Percentiles rank a stretch among this genome's conserved stretches.
Conservation (phyloP, 1,140 invertebrate genomes). For the Panulirus ornatus region DNA sequence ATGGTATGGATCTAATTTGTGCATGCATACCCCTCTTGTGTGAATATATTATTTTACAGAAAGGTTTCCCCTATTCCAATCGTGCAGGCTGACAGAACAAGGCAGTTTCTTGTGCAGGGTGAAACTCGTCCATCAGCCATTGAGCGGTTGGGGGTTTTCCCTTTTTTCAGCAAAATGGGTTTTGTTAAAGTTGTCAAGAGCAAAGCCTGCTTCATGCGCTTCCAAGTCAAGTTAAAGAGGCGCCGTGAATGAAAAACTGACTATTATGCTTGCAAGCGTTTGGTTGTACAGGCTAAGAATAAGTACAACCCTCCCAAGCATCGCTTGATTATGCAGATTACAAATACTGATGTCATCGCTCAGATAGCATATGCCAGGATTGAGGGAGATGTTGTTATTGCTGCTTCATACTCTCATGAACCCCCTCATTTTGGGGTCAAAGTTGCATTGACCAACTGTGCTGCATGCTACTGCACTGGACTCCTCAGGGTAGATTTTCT, state of each 20-base stretch:
- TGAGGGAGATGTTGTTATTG: conserved; percentile 97
- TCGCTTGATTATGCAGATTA: conserved; percentile 97
- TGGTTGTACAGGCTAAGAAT: conserved; percentile 99
- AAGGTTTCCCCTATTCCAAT: too few relatives aligned
- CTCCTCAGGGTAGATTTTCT: too few relatives aligned
- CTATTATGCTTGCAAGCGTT: conserved; percentile 97
- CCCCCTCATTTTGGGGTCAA: conserved; percentile 95
- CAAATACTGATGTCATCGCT: conserved; percentile 89
- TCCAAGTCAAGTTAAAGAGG: conserved; percentile 97
- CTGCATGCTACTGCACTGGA: conserved; percentile 98
- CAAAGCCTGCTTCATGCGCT: conserved; percentile 99
- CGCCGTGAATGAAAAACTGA: conserved; percentile 98
- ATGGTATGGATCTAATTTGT: too few relatives aligned
- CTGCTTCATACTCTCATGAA: conserved; percentile 98
- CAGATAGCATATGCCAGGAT: conserved; percentile 98
- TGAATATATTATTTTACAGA: too few relatives aligned
- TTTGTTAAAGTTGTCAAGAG: conserved; percentile 99
- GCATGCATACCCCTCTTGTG: too few relatives aligned
- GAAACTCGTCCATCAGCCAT: too few relatives aligned
- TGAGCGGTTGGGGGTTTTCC: background rate
- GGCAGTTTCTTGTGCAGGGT: too few relatives aligned
- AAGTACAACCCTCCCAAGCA: conserved; percentile 99
- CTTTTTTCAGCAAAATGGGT: too few relatives aligned
- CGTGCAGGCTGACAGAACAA: too few relatives aligned
- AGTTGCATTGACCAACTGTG: conserved; percentile 99